Percentiles rank a stretch among this genome's conserved stretches.
Conservation (phyloP, 2,113 vertebrate species). For the Charadrius vociferus region DNA sequence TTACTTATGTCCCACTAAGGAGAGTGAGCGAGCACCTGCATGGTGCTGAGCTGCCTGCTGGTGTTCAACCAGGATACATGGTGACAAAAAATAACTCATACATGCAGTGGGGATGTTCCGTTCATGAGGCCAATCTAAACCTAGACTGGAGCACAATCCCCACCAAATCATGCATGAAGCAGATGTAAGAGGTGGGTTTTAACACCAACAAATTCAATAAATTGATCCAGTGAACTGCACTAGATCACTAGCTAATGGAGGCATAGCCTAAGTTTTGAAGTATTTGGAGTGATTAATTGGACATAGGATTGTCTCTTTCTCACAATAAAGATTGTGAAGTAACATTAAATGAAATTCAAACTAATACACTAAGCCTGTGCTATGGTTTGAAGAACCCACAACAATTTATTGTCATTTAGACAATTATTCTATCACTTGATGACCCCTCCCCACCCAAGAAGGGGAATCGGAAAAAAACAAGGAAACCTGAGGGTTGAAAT, state of each 20-base stretch:
- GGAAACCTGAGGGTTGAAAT: no score
- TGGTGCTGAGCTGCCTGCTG: neutral
- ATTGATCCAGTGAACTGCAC: neutral
- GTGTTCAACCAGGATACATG: neutral
- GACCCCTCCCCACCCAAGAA: no score
- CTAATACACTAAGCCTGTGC: neutral
- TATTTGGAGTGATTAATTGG: neutral
- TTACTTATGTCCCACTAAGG: fast-evolving
- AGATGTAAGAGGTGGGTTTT: neutral
- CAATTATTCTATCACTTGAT: no score
- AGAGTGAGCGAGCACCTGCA: fast-evolving
- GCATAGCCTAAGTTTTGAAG: neutral
- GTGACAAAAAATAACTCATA: neutral
- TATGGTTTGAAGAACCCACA: no score
- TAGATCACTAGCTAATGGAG: neutral
- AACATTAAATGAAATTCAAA: neutral
- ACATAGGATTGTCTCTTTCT: neutral
- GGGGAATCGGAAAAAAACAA: no score
- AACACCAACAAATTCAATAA: neutral
- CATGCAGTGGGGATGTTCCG: neutral
- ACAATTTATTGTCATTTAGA: no score
- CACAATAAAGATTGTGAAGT: neutral
- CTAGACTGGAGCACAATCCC: neutral
- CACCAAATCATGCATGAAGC: neutral
- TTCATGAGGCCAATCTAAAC: neutral